A percentile compares a stretch with the other conserved stretches of the same genome.
phyloP scores from a whole-genome alignment of 2,888 invertebrate species.

The Lithodes maja region DNA sequence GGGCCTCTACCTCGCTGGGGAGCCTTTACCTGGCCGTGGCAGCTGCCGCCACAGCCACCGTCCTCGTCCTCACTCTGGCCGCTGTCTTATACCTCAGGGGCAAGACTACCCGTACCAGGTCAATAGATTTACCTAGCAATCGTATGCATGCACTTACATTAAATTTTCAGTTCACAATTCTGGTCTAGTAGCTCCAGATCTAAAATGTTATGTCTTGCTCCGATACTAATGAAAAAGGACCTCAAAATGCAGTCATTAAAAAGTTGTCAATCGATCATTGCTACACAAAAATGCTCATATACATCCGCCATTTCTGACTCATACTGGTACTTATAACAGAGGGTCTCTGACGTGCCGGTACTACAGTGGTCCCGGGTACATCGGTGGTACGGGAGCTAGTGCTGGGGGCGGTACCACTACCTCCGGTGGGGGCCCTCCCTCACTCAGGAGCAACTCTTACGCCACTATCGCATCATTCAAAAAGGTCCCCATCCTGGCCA shows the following conservation, averaged over 20 bases:
- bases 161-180: no score
- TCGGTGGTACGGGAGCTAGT: constrained; percentile 49
- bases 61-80: constrained; percentile 66
- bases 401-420: constrained; percentile 41
- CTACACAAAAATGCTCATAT: neutral
- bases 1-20: constrained; percentile 58
- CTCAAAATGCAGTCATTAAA: no score
- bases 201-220: no score
- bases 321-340: constrained; percentile 42
- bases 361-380: constrained; percentile 67
- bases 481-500: constrained; percentile 79
- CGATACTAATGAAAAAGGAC: no score
- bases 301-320: neutral
- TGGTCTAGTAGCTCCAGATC: no score
- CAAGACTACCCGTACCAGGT: constrained; percentile 59
- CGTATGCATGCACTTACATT: no score
- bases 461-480: constrained; percentile 89
- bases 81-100: constrained; percentile 67
- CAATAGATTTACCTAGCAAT: no score
- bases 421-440: constrained; percentile 77
- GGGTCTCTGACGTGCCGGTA: constrained; percentile 62
- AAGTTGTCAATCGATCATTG: neutral
- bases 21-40: constrained; percentile 69
- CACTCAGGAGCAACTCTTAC: constrained; percentile 84
- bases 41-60: constrained; percentile 66